These are phyloP conservation scores for Ciconia nigra DNA, from an alignment of 2,797 vertebrate genomes.

Conservation along the genomic window DNA sequence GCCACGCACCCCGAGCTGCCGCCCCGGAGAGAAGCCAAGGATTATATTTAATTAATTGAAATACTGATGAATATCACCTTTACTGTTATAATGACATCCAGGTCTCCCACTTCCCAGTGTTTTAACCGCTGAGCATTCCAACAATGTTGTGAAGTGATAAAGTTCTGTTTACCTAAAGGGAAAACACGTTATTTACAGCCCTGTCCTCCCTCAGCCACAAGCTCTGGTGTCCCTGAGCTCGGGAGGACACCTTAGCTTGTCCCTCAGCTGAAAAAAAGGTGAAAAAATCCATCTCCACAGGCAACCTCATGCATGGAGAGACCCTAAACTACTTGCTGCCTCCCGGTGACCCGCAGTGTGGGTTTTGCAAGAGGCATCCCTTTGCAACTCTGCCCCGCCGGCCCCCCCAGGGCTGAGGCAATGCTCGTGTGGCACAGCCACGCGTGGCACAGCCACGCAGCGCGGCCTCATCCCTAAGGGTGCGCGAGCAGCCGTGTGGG, in stretches of 20 bases:
- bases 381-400: no score
- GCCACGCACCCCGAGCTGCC: not conserved
- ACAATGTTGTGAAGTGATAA: not conserved
- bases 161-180: not conserved
- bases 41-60: not conserved
- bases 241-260: not conserved
- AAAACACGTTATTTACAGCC: not conserved
- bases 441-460: not conserved
- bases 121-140: not conserved
- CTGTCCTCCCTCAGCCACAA: not conserved
- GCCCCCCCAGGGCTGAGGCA: not conserved
- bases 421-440: fast-evolving
- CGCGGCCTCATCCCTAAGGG: no score
- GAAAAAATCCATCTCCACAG: not conserved
- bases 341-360: fast-evolving
- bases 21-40: not conserved
- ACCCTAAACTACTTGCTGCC: not conserved
- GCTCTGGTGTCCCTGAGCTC: not conserved
- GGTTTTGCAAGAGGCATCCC: not conserved
- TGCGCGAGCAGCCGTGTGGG: fast-evolving
- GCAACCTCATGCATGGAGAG: not conserved
- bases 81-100: not conserved
- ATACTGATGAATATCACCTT: not conserved
- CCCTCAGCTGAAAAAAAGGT: not conserved
- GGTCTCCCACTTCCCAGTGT: not conserved